Evolutionary conservation across 2,113 vertebrate genomes (phyloP).

Genomic region (Eudorcas thomsonii): DNA sequence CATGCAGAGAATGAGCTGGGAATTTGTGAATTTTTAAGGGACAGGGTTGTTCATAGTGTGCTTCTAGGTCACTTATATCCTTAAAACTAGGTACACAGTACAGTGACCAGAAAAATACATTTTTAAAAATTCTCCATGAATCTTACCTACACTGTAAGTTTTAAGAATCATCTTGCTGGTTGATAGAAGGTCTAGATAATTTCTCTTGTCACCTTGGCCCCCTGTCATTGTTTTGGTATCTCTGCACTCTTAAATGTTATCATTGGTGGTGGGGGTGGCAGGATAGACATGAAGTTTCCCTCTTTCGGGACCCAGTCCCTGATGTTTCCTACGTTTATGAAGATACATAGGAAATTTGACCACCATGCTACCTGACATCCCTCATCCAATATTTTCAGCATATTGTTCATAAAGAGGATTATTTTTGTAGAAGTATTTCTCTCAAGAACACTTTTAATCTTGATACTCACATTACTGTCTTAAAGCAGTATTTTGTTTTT

Average conservation of each 20-base stretch:
- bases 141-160: not conserved
- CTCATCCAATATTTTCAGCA: slow-evolving; percentile 1
- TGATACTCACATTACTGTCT: slow-evolving; percentile 30
- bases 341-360: slow-evolving; percentile 13
- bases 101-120: not conserved
- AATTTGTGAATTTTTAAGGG: not conserved
- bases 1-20: not conserved
- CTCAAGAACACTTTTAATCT: slow-evolving; percentile 52
- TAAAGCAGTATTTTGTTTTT: slow-evolving; percentile 41
- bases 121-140: not conserved
- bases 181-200: not conserved
- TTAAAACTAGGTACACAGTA: not conserved
- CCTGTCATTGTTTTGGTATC: slow-evolving; percentile 7
- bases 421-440: slow-evolving; percentile 64
- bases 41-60: not conserved
- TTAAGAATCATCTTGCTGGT: not conserved
- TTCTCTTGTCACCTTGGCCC: not conserved
- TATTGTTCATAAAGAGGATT: slow-evolving; percentile 55
- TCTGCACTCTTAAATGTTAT: not conserved
- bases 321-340: not conserved
- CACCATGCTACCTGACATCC: not conserved
- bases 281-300: not conserved
- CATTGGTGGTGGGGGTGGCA: not conserved
- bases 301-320: not conserved
- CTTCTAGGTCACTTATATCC: not conserved